These are phyloP conservation scores for Indri indri DNA, from an alignment of 2,113 vertebrate genomes.

Conservation along the genomic window DNA sequence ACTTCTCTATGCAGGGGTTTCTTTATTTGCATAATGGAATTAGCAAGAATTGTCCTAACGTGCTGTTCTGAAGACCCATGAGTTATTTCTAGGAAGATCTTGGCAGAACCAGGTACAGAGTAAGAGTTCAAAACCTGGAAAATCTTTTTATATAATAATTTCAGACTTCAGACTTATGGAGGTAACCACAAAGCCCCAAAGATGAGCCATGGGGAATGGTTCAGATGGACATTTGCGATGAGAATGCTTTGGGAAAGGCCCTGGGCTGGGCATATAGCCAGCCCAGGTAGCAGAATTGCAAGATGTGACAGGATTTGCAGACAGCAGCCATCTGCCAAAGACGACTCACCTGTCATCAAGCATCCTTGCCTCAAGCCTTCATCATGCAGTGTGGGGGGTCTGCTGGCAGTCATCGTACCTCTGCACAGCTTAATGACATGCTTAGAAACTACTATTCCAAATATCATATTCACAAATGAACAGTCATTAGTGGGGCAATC, in stretches of 20 bases:
- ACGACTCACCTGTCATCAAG: background rate
- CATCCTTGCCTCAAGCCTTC: background rate
- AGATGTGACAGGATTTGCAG: background rate
- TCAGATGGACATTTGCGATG: background rate
- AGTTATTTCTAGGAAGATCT: background rate
- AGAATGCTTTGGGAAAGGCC: background rate
- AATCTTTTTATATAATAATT: background rate
- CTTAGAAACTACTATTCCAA: background rate
- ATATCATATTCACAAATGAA: background rate
- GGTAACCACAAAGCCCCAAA: background rate
- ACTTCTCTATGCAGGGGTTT: background rate
- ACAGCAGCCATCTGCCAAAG: background rate
- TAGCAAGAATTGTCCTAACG: background rate
- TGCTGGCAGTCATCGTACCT: background rate
- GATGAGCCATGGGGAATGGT: background rate
- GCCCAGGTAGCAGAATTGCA: background rate
- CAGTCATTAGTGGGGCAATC: fast-evolving
- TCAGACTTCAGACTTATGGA: background rate
- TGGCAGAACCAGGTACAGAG: background rate
- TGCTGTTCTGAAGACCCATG: background rate
- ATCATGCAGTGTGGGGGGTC: no score
- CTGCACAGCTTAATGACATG: background rate
- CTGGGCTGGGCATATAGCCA: background rate
- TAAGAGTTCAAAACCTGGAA: background rate
- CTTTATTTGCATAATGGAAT: background rate